These are phyloP conservation scores for Euwallacea fornicatus DNA, from an alignment of 1,140 invertebrate genomes.

Conservation along the genomic window DNA sequence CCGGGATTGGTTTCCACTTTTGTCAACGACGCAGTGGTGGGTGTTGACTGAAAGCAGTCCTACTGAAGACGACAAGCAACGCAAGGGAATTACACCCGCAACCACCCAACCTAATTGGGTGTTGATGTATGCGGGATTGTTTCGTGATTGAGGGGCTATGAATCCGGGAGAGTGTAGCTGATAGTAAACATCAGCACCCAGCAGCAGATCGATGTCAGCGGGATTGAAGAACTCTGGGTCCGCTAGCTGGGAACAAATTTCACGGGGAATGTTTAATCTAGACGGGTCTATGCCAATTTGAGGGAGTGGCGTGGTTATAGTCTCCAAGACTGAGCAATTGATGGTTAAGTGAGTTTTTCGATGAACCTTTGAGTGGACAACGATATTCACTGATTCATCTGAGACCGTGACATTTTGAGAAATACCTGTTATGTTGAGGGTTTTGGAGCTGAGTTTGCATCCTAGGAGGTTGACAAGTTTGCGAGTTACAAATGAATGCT, in stretches of 20 bases:
- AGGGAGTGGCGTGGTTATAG: not conserved
- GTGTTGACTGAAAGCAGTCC: not conserved
- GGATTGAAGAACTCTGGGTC: not conserved
- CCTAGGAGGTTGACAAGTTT: not conserved
- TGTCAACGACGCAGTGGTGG: not conserved
- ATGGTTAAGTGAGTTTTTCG: too few species aligned
- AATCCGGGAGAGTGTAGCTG: not conserved
- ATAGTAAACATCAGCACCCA: conserved; percentile 2
- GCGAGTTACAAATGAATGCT: not conserved
- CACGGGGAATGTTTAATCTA: too few species aligned
- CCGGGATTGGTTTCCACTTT: not conserved
- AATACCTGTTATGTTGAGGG: not conserved
- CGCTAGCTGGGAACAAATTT: not conserved
- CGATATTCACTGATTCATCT: not conserved
- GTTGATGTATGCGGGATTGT: not conserved
- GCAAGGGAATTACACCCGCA: too few species aligned
- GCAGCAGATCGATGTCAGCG: not conserved
- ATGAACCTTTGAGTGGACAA: not conserved
- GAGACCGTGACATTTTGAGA: too few species aligned
- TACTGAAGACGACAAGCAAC: not conserved
- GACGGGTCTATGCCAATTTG: not conserved
- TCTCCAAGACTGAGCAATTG: not conserved
- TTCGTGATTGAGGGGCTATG: not conserved
- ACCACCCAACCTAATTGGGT: too few species aligned
- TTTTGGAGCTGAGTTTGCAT: not conserved